Percentiles rank a stretch among this genome's conserved stretches.
Conservation (phyloP, 2,797 vertebrate genomes). For the Australoheros facetus region DNA sequence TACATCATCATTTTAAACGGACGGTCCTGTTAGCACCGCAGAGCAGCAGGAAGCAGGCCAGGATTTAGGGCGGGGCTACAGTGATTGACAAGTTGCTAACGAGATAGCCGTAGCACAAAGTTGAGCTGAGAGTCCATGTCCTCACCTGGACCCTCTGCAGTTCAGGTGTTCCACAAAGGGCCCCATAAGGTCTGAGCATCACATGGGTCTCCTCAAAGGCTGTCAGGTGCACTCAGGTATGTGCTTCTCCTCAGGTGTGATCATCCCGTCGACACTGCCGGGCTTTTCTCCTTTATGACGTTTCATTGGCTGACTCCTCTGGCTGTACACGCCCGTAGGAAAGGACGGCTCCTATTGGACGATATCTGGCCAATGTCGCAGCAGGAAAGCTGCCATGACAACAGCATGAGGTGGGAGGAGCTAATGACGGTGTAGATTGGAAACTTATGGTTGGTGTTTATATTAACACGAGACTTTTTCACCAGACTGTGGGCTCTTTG, state of each 20-base stretch:
- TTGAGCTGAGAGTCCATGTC: not conserved
- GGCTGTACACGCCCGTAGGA: conserved; percentile 82
- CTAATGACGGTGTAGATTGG: rapidly evolving
- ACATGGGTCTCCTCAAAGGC: not conserved
- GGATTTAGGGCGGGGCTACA: not conserved
- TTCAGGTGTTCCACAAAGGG: not conserved
- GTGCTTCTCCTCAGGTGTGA: conserved; percentile 18
- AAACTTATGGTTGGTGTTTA: not conserved
- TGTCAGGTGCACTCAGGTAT: not conserved
- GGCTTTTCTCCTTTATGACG: conserved; percentile 93
- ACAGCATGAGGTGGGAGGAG: conserved; percentile 86
- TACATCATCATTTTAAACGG: no score
- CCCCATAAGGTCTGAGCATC: not conserved
- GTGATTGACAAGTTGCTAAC: not conserved
- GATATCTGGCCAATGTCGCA: conserved; percentile 89
- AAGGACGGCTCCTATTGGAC: conserved; percentile 88
- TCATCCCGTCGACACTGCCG: conserved; percentile 91
- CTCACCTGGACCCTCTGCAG: not conserved
- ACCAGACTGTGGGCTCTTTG: conserved; percentile 88
- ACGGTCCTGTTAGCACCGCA: not conserved
- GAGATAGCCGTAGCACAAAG: no score
- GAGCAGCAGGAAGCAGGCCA: not conserved
- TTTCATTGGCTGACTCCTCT: conserved; percentile 93
- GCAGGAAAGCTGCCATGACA: conserved; percentile 88
- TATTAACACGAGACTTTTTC: not conserved